Percentiles rank a stretch among this genome's conserved stretches.
These are phyloP conservation scores for Ficedula albicollis DNA, from an alignment of 2,797 vertebrate species.

Conservation along the genomic window DNA sequence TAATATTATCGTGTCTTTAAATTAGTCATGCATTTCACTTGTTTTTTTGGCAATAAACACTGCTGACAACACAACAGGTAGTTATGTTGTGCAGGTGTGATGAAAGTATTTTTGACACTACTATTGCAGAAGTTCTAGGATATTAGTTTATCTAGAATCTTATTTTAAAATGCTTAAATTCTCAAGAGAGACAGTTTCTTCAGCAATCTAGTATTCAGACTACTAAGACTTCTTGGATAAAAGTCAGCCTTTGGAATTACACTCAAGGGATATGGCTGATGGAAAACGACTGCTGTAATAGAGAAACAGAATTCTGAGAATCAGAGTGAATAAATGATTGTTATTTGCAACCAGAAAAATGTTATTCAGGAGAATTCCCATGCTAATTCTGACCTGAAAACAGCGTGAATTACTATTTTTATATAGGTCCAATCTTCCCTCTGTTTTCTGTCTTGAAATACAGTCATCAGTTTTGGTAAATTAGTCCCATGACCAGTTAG, in stretches of 20 bases:
- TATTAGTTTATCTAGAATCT: background rate
- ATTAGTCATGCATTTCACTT: background rate
- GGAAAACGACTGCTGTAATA: background rate
- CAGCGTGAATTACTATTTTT: background rate
- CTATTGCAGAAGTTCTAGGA: background rate
- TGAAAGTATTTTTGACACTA: background rate
- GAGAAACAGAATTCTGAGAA: background rate
- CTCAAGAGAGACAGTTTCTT: background rate
- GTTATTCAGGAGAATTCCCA: background rate
- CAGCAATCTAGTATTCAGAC: background rate
- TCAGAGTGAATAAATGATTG: background rate
- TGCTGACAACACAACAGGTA: background rate
- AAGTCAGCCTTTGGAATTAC: background rate
- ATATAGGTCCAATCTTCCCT: background rate
- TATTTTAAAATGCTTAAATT: background rate
- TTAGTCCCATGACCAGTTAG: background rate
- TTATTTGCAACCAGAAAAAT: background rate
- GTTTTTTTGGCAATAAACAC: background rate
- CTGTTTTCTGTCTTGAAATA: background rate
- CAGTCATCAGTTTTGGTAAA: background rate
- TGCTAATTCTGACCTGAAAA: background rate
- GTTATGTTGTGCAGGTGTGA: background rate
- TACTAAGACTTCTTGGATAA: background rate
- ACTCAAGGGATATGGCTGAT: background rate
- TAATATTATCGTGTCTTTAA: background rate